phyloP scores from a whole-genome alignment of 2,888 invertebrate species.

The Leptinotarsa haldemani region DNA sequence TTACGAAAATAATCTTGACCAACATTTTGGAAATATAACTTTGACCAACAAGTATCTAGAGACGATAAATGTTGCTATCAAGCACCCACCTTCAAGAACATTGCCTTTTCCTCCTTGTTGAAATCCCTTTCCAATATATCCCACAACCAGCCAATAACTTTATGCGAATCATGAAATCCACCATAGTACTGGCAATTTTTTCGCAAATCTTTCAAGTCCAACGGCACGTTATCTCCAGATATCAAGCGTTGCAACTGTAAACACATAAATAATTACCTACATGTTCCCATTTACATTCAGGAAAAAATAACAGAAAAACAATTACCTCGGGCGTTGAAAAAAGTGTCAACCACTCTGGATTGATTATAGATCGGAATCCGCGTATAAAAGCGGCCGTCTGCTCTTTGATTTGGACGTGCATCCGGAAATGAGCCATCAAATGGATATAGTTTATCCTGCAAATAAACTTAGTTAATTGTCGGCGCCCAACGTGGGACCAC shows the following conservation, averaged over 20 bases:
- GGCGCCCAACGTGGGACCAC: slow-evolving; percentile 11
- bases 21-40: too few species aligned
- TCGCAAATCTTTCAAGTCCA: slow-evolving; percentile 88
- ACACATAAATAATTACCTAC: neutral
- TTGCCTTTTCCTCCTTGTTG: slow-evolving; percentile 87
- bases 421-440: slow-evolving; percentile 97
- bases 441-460: slow-evolving; percentile 96
- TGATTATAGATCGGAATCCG: slow-evolving; percentile 95
- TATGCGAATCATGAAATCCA: slow-evolving; percentile 97
- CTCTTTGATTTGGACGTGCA: slow-evolving; percentile 97
- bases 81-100: slow-evolving; percentile 87
- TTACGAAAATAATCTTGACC: too few species aligned
- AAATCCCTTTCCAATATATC: slow-evolving; percentile 97
- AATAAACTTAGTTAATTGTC: slow-evolving; percentile 42
- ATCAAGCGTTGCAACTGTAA: slow-evolving; percentile 88
- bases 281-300: slow-evolving; percentile 28
- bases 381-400: slow-evolving; percentile 97
- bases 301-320: neutral
- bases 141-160: slow-evolving; percentile 99
- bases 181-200: slow-evolving; percentile 98
- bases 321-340: slow-evolving; percentile 94
- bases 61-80: neutral
- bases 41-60: too few species aligned
- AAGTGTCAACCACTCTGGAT: slow-evolving; percentile 92
- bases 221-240: slow-evolving; percentile 93